Conservation (phyloP, 2,113 vertebrate species). For the Fulica atra region DNA sequence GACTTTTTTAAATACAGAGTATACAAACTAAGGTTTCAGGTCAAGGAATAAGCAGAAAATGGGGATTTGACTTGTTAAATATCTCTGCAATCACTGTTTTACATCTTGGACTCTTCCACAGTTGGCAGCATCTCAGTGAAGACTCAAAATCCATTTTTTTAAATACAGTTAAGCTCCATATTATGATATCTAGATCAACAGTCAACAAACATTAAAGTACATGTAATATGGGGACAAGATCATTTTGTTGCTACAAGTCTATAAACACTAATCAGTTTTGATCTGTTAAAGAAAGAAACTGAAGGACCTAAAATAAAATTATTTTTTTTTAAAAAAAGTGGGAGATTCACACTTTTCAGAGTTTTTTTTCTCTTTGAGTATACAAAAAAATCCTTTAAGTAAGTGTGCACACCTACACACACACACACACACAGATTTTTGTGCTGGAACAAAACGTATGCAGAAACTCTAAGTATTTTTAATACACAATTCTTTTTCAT, state of each 20-base stretch:
- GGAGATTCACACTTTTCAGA: not conserved
- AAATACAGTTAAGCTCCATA: not conserved
- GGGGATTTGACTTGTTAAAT: not conserved
- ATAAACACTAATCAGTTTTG: not conserved
- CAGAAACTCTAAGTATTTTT: not conserved
- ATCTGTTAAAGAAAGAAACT: not conserved
- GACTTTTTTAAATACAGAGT: not conserved
- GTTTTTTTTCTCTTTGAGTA: not conserved
- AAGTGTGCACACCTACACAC: not conserved
- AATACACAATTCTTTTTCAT: not conserved
- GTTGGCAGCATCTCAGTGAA: not conserved
- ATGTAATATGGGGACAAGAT: not conserved
- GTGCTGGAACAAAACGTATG: not conserved
- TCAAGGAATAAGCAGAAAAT: not conserved
- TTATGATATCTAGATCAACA: not conserved
- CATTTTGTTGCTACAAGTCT: not conserved
- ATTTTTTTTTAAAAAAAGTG: not conserved
- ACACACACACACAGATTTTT: too few relatives aligned
- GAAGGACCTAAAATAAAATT: not conserved
- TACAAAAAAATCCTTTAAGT: not conserved
- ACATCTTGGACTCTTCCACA: not conserved
- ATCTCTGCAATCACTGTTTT: not conserved
- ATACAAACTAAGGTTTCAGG: not conserved
- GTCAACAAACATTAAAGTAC: not conserved
- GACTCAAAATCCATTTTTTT: not conserved